Conservation (phyloP, 2,888 invertebrate species). For the Nephrocerus scutellatus region DNA sequence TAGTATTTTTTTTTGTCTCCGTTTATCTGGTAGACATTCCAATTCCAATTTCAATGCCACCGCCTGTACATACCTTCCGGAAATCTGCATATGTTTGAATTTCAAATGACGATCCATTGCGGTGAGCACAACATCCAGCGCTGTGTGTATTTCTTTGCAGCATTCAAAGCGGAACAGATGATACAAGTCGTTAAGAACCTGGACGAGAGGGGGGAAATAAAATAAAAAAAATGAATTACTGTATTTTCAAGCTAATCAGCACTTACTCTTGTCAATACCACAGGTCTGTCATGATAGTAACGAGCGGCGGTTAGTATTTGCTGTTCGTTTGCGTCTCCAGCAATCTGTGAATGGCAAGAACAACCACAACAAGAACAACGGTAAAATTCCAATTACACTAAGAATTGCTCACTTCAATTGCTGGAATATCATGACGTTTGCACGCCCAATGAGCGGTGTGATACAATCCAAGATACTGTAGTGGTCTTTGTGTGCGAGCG, state of each 20-base stretch:
- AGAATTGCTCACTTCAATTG: slow-evolving; percentile 60
- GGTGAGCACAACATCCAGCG: slow-evolving; percentile 73
- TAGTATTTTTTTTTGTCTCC: too few species aligned
- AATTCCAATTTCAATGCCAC: too few species aligned
- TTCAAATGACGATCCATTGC: slow-evolving; percentile 83
- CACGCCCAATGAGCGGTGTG: slow-evolving; percentile 86
- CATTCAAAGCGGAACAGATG: slow-evolving; percentile 78
- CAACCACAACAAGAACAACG: slow-evolving; percentile 8
- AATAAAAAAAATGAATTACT: slow-evolving; percentile 4
- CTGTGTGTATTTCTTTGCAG: slow-evolving; percentile 66
- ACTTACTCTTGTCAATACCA: slow-evolving; percentile 57
- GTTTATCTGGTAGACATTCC: too few species aligned
- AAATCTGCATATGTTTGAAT: slow-evolving; percentile 88
- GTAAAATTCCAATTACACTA: neutral
- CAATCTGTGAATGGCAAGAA: slow-evolving; percentile 54
- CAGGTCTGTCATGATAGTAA: slow-evolving; percentile 77
- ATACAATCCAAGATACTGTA: slow-evolving; percentile 88
- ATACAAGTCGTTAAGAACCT: slow-evolving; percentile 87
- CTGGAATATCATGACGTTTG: slow-evolving; percentile 84
- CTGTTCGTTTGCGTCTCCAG: slow-evolving; percentile 84
- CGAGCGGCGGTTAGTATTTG: slow-evolving; percentile 81
- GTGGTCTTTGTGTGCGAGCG: slow-evolving; percentile 64
- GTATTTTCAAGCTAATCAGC: neutral
- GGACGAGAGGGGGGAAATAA: too few species aligned
- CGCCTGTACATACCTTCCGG: slow-evolving; percentile 70